These are phyloP conservation scores for Phylloscopus whistleri DNA, from an alignment of 2,113 vertebrate species.

Conservation along the genomic window DNA sequence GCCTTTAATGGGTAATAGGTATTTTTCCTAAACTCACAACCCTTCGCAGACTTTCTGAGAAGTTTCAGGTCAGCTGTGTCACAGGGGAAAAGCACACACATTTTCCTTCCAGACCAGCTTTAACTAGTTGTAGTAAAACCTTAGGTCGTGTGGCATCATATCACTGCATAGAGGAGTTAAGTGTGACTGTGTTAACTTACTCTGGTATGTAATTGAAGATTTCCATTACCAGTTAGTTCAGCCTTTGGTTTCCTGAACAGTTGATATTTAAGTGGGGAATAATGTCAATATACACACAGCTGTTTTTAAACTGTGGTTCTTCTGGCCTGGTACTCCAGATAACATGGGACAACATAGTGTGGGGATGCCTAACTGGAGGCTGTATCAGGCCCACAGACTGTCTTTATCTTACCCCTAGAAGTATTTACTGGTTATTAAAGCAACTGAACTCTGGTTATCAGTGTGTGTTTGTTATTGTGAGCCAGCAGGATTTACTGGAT, in stretches of 20 bases:
- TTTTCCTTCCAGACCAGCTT: background rate
- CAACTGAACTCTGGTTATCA: background rate
- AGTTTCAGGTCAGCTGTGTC: background rate
- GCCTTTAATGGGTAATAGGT: background rate
- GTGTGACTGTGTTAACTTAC: background rate
- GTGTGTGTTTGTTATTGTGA: background rate
- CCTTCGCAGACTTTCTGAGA: background rate
- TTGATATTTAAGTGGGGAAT: background rate
- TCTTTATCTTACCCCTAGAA: background rate
- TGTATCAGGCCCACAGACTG: background rate
- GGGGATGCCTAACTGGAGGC: background rate
- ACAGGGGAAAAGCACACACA: background rate
- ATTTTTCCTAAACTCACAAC: background rate
- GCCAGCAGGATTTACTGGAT: background rate
- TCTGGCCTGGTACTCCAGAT: background rate
- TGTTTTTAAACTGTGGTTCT: conserved; percentile 16
- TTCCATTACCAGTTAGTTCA: background rate
- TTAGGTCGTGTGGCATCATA: background rate
- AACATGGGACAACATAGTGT: background rate
- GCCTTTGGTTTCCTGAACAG: background rate
- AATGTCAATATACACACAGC: background rate
- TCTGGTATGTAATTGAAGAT: background rate
- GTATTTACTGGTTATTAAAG: background rate
- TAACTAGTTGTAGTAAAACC: background rate
- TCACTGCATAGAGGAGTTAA: background rate